Evolutionary conservation across 37 sponge, comb jelly and placozoan genomes (phyloP).

Genomic region (Mnemiopsis leidyi): DNA sequence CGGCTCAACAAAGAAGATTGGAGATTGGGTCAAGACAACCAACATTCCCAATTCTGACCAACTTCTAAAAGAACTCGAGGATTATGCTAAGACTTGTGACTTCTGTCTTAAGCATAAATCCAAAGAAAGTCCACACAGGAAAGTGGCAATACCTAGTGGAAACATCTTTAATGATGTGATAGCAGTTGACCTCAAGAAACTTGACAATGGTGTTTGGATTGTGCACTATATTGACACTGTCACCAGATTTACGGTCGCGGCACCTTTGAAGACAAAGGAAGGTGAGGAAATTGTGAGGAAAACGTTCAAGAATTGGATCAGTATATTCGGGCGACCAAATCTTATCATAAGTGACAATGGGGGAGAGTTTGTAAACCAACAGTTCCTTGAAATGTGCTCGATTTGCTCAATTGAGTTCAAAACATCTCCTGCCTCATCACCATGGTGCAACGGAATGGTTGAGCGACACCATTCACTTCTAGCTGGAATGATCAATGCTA

Average conservation of each 20-base stretch:
- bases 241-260: background rate
- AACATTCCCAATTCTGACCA: background rate
- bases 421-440: background rate
- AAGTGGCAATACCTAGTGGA: background rate
- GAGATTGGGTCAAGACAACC: background rate
- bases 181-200: background rate
- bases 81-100: background rate
- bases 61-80: background rate
- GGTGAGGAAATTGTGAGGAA: background rate
- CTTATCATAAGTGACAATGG: slow-evolving; percentile 11
- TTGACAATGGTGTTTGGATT: background rate
- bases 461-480: background rate
- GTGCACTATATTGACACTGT: background rate
- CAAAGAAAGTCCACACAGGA: background rate
- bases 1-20: background rate
- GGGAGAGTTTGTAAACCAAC: background rate
- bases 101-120: background rate
- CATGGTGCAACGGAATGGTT: slow-evolving; percentile 16
- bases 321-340: background rate
- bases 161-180: background rate
- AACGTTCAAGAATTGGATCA: background rate
- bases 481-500: background rate
- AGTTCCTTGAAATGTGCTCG: background rate
- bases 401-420: background rate
- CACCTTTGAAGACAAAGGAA: background rate